A percentile compares a stretch with the other conserved stretches of the same genome.
Evolutionary conservation across 2,888 invertebrate genomes (phyloP).

Genomic region (Invenusta paracnida): DNA sequence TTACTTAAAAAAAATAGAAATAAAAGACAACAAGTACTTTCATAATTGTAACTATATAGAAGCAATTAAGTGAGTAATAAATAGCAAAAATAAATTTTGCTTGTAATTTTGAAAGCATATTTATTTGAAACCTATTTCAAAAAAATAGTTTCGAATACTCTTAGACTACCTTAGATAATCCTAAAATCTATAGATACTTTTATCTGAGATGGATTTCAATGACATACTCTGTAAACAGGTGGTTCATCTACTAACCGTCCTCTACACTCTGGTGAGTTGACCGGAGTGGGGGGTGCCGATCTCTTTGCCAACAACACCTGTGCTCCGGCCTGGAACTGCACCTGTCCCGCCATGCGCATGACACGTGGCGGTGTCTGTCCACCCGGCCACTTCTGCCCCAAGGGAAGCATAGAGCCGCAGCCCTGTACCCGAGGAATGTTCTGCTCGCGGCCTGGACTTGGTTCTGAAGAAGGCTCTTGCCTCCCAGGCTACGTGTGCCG

Average conservation of each 20-base stretch:
- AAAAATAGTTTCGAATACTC: too few relatives aligned
- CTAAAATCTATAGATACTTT: too few relatives aligned
- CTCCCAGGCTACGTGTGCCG: constrained; percentile 28
- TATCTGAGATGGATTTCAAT: too few relatives aligned
- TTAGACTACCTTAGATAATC: too few relatives aligned
- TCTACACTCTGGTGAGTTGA: background rate
- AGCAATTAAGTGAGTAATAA: too few relatives aligned
- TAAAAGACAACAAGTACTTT: too few relatives aligned
- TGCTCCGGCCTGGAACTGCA: constrained; percentile 55
- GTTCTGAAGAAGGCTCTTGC: constrained; percentile 32
- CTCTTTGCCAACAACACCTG: constrained; percentile 55
- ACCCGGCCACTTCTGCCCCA: constrained; percentile 54
- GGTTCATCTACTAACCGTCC: background rate
- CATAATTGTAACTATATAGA: too few relatives aligned
- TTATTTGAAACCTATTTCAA: too few relatives aligned
- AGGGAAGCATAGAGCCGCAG: constrained; percentile 31
- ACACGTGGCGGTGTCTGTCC: constrained; percentile 49
- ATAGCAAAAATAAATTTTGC: too few relatives aligned
- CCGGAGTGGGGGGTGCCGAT: constrained; percentile 28
- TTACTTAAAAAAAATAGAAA: too few relatives aligned
- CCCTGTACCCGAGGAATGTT: constrained; percentile 53
- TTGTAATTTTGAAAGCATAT: too few relatives aligned
- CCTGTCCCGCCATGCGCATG: constrained; percentile 53
- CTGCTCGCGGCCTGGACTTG: constrained; percentile 53
- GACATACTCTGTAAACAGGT: too few relatives aligned